phyloP scores from a whole-genome alignment of 1,140 invertebrate genomes.

The Hypothenemus hampei region DNA sequence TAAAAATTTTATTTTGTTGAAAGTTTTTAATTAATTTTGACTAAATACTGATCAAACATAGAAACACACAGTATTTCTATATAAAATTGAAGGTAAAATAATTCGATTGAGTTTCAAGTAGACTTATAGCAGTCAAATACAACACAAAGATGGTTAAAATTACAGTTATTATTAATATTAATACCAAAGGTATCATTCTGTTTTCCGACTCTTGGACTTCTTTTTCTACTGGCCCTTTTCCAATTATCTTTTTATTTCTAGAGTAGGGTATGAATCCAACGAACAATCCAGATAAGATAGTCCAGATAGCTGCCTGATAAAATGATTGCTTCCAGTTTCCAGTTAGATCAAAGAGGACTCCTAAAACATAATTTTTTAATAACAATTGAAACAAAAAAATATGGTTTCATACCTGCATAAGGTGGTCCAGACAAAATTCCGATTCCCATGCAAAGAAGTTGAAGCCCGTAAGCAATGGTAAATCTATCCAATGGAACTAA shows the following conservation, averaged over 20 bases:
- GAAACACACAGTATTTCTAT: too few species aligned
- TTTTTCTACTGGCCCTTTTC: conserved; percentile 57
- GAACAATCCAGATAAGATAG: conserved; percentile 69
- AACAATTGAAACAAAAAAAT: not conserved
- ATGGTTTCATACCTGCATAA: conserved; percentile 49
- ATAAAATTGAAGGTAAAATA: not conserved
- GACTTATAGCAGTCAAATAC: conserved; percentile 24
- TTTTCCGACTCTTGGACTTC: conserved; percentile 24
- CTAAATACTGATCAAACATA: too few species aligned
- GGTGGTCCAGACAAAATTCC: conserved; percentile 58
- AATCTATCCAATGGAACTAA: conserved; percentile 74
- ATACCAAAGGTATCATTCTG: conserved; percentile 12
- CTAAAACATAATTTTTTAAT: conserved; percentile 46
- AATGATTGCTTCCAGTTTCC: conserved; percentile 68
- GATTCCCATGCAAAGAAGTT: conserved; percentile 78
- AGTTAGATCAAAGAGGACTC: conserved; percentile 65
- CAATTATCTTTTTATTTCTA: conserved; percentile 60
- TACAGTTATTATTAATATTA: conserved; percentile 9
- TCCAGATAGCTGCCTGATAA: conserved; percentile 68
- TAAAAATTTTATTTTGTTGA: too few species aligned
- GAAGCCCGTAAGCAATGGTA: conserved; percentile 82
- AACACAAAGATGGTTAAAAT: conserved; percentile 10
- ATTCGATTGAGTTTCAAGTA: not conserved
- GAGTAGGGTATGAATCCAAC: conserved; percentile 63
- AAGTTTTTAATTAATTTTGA: too few species aligned